Base-by-base conservation (phyloP, 2,113 vertebrate genomes). In the Rhineura floridana region DNA sequence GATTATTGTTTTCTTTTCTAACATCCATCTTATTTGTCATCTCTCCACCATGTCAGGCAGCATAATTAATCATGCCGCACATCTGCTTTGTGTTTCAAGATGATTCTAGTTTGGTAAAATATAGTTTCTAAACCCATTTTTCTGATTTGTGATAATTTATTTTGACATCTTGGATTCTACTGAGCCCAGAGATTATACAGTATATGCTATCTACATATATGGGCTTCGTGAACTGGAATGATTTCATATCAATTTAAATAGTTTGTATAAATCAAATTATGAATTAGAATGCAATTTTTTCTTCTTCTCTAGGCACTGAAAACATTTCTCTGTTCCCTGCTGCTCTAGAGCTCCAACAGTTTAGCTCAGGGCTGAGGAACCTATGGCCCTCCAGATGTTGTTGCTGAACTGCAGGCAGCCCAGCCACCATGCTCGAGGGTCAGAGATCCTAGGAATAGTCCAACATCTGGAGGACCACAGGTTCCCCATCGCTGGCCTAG, bases 31-130 rank as follows among this genome's bases (percentile, higher is more conserved):
- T 88, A 91, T 59, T 55, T 50, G 86, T 78, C 88, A 76, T 33
- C 3, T 84, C 77, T 89, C 88, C 1, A 7, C 59, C 36, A 19
- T 91, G 59, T 75, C 81, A 91, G 55, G 46, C 59, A 52, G 52
- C 70, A 75, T 36, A 33, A 28, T 88, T 50, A 82, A 63, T 86
- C 87, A 48, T 2, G 86, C 6, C 52, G 67, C 44, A 89, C 63
- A 86, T 21, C 89, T 88, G 84, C 69, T 83, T 87, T 63, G 85
- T 62, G 78, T 44, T 89, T 94, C 86, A 94, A 30, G 76, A 59
- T 70, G 36, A 39, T 62, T 92, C 50, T 55, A 89, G 77, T 69
- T 81, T 86, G 30, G 89, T 62, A 81, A 91, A 83, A 75, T 69
- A 89, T 50, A 25, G 80, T 84, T 90, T 86, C 81, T 81, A 88